Conservation (phyloP, 2,113 vertebrate genomes). For the Saimiri boliviensis region DNA sequence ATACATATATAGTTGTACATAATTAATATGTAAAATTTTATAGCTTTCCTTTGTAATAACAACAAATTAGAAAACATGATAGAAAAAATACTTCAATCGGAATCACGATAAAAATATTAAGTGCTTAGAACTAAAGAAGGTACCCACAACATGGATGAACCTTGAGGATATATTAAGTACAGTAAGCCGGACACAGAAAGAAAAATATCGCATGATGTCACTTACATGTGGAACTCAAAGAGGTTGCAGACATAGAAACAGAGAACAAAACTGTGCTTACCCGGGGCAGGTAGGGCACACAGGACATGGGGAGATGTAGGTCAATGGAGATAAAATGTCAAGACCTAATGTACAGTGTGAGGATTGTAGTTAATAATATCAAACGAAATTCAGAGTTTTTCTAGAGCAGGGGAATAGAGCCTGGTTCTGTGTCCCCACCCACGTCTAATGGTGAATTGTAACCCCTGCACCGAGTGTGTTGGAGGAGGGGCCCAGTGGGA, state of each 20-base stretch:
- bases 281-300: accelerated
- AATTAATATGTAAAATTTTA: not conserved
- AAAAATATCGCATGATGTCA: not conserved
- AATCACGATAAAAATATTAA: not conserved
- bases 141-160: not conserved
- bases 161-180: not conserved
- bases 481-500: no score
- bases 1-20: accelerated
- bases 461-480: no score
- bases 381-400: not conserved
- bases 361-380: no score
- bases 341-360: not conserved
- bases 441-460: no score
- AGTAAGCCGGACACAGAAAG: not conserved
- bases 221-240: not conserved
- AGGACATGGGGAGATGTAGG: not conserved
- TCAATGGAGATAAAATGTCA: not conserved
- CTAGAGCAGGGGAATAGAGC: no score
- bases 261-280: not conserved
- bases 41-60: not conserved
- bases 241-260: not conserved
- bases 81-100: not conserved
- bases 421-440: no score
- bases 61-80: not conserved
- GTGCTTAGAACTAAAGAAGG: not conserved